These are phyloP conservation scores for Hermaeophaga mercurialis DNA, from an alignment of 2,888 invertebrate genomes.

Conservation along the genomic window DNA sequence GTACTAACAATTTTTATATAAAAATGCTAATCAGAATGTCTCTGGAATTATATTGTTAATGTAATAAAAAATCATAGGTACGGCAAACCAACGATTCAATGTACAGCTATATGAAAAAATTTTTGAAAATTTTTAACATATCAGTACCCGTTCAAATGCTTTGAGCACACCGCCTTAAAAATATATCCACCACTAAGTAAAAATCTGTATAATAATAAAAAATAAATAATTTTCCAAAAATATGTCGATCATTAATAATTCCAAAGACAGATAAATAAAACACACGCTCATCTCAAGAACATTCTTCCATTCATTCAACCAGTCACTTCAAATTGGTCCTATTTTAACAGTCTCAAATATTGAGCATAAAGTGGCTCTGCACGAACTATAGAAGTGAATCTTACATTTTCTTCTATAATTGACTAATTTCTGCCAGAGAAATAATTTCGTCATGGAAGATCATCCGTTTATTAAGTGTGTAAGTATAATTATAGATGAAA, in stretches of 20 bases:
- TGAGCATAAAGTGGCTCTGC: conserved; percentile 15
- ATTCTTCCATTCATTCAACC: conserved; percentile 39
- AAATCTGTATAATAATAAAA: conserved; percentile 32
- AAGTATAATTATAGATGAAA: background rate
- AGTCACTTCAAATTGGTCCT: conserved; percentile 39
- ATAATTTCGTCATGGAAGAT: background rate
- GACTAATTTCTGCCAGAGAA: background rate
- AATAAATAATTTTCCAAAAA: conserved; percentile 37
- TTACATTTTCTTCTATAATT: background rate
- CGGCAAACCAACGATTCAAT: conserved; percentile 26
- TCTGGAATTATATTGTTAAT: conserved; percentile 32
- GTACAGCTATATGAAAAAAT: background rate
- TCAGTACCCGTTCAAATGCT: conserved; percentile 18
- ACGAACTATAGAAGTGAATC: background rate
- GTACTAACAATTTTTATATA: conserved; percentile 36
- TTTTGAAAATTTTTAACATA: background rate
- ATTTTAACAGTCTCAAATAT: conserved; percentile 19
- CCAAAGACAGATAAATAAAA: conserved; percentile 35
- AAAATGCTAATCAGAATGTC: conserved; percentile 35
- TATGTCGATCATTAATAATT: conserved; percentile 32
- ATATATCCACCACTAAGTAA: conserved; percentile 17
- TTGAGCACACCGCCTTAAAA: conserved; percentile 16
- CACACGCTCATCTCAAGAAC: conserved; percentile 33
- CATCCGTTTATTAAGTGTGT: no score
- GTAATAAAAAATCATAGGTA: conserved; percentile 28